These are phyloP conservation scores for Drosophila murphyi DNA, from an alignment of 1,140 invertebrate species.

Conservation along the genomic window DNA sequence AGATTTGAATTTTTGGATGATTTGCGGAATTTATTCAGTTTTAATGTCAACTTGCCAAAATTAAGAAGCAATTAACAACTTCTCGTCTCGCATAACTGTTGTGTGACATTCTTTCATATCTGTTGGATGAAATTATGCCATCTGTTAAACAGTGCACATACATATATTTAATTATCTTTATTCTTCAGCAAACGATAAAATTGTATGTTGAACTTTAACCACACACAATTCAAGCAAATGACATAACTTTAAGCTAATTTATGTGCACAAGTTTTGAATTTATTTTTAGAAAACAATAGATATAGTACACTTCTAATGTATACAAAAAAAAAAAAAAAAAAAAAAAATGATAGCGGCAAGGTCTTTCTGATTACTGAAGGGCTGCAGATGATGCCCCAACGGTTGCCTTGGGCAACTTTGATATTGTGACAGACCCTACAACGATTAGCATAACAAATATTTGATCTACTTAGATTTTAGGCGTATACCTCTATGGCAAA, in stretches of 20 bases:
- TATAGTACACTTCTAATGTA: neutral
- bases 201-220: slow-evolving; percentile 23
- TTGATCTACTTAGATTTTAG: slow-evolving; percentile 28
- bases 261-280: slow-evolving; percentile 1
- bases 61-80: slow-evolving; percentile 13
- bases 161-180: no score
- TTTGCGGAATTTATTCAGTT: slow-evolving; percentile 18
- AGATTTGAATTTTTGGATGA: neutral
- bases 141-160: slow-evolving; percentile 1
- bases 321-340: neutral
- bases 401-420: slow-evolving; percentile 3
- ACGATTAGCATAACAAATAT: slow-evolving; percentile 49
- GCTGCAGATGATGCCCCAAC: slow-evolving; percentile 2
- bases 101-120: slow-evolving; percentile 24
- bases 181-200: neutral
- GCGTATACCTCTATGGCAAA: slow-evolving; percentile 26
- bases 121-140: slow-evolving; percentile 21
- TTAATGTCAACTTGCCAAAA: slow-evolving; percentile 18
- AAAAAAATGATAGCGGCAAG: slow-evolving; percentile 1
- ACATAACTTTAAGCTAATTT: slow-evolving; percentile 27
- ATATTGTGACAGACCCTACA: slow-evolving; percentile 27
- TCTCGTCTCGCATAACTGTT: neutral
- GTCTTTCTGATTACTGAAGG: neutral
- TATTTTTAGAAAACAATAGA: neutral
- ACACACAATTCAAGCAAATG: slow-evolving; percentile 16